These are phyloP conservation scores for Leucophenga montana DNA, from an alignment of 2,888 invertebrate species.

Conservation along the genomic window DNA sequence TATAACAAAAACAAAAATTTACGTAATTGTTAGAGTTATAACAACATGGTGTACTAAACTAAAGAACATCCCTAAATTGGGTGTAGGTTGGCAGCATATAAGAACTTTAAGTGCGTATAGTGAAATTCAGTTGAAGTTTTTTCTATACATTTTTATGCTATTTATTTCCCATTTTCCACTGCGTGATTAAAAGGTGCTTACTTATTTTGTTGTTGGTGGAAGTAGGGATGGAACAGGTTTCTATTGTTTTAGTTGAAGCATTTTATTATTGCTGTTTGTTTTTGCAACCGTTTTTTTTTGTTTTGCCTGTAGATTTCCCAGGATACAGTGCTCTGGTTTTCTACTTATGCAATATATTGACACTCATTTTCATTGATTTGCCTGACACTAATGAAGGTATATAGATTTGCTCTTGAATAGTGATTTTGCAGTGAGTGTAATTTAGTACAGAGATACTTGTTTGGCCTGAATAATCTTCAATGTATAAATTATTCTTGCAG, in stretches of 20 bases:
- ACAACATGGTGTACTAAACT: too few relatives aligned
- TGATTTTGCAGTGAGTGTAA: too few relatives aligned
- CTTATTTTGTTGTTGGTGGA: slow-evolving; percentile 5
- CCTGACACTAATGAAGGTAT: slow-evolving; percentile 14
- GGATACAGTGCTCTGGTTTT: slow-evolving; percentile 6
- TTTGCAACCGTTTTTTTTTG: too few relatives aligned
- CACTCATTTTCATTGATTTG: neutral
- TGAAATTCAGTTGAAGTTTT: neutral
- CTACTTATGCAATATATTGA: neutral
- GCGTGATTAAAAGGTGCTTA: neutral
- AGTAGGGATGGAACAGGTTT: neutral
- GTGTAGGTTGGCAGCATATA: too few relatives aligned
- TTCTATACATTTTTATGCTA: neutral
- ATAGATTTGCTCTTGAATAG: too few relatives aligned
- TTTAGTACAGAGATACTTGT: too few relatives aligned
- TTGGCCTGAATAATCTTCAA: neutral
- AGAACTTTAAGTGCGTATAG: too few relatives aligned
- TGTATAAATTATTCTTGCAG: too few relatives aligned
- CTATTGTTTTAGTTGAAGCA: slow-evolving; percentile 8
- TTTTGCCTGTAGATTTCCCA: slow-evolving; percentile 12
- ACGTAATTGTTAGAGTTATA: too few relatives aligned
- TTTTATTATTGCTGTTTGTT: too few relatives aligned
- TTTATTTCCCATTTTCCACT: neutral
- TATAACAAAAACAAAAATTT: slow-evolving; percentile 14
- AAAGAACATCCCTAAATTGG: too few relatives aligned